A percentile compares a stretch with the other conserved stretches of the same genome.
Conservation (phyloP, 1,140 invertebrate genomes). For the Chironomus striatipennis region DNA sequence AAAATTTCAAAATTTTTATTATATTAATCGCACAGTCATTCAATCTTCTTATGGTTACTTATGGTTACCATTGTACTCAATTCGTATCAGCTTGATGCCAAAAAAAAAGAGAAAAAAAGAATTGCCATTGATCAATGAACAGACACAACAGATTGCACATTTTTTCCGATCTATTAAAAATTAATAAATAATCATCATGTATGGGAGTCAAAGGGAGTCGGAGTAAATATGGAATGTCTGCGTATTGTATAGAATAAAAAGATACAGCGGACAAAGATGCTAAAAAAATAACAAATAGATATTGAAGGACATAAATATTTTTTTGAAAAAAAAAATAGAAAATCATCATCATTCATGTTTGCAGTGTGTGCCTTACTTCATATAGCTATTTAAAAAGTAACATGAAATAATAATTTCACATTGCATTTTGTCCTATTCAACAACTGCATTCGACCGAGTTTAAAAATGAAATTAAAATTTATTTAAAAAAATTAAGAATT, state of each 20-base stretch:
- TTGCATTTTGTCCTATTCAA: too few species aligned
- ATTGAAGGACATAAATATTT: not conserved
- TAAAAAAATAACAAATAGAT: slow-evolving; percentile 19
- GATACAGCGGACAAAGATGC: slow-evolving; percentile 11
- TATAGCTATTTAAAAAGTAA: too few species aligned
- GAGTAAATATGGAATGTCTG: not conserved
- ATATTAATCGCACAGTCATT: not conserved
- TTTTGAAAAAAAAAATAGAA: not conserved
- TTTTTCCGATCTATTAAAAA: slow-evolving; percentile 24
- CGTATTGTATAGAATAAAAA: not conserved
- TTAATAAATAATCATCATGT: slow-evolving; percentile 19
- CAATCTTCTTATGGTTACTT: slow-evolving; percentile 13
- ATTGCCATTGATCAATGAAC: not conserved
- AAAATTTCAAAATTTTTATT: not conserved
- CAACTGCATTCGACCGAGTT: too few species aligned
- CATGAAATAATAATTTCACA: too few species aligned
- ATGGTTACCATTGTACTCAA: not conserved
- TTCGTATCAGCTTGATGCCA: not conserved
- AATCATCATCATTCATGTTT: slow-evolving; percentile 17
- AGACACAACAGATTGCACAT: slow-evolving; percentile 17
- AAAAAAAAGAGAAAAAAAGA: not conserved
- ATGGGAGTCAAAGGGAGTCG: not conserved
- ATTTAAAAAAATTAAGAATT: too few species aligned
- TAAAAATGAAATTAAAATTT: too few species aligned
- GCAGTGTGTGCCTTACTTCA: not conserved